Base-by-base conservation (phyloP, 2,888 invertebrate genomes). In the Agrypnus murinus region DNA sequence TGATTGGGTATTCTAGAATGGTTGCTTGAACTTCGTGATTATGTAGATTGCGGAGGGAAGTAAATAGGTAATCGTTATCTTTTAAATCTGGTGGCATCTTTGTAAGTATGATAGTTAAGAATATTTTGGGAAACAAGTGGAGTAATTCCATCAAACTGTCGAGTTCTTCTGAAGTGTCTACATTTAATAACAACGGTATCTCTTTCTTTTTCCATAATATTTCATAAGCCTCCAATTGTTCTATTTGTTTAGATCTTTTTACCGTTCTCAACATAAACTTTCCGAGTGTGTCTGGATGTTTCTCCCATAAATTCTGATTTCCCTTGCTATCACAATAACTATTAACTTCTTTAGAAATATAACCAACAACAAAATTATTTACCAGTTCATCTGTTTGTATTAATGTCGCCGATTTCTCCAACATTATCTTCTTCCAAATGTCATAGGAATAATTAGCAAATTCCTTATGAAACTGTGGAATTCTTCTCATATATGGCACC, bases 291-390 rank as follows among this genome's bases (percentile, higher is more conserved):
- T 62, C 36, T 14, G 62, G 62, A 48, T 48, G 34, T 0, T 31
- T 17, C 17, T 48, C 32, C 62, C 62, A 48, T 14, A 48, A 46
- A 34, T 43, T 59, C 15, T 31, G 19, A 45, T 31, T 45, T 15
- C 6, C 19, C 9, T 15, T 8, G 1, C 31, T 31, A 12, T 43
- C 14, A 14, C 43, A 40, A 31, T 59, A 59, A 0, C 12, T 5
- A 1, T 14, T 31, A 43, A 59, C n/a, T 4, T 7, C 17, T 8
- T 7, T 17, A 10, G 8, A 9, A n/a, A 62, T 36, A n/a, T 36
- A 34, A 1, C 32, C n/a, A 7, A 34, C 14, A 12, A 62, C 0
- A 34, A 17, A 59, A n/a, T 59, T 14, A 6, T 14, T 5, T 5
- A 40, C 38, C 3, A 17, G 6, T 7, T 62, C 43, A 15, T 48